Percentiles rank a stretch among this genome's conserved stretches.
Evolutionary conservation across 2,888 invertebrate species (phyloP).

Genomic region (Penaeus monodon): DNA sequence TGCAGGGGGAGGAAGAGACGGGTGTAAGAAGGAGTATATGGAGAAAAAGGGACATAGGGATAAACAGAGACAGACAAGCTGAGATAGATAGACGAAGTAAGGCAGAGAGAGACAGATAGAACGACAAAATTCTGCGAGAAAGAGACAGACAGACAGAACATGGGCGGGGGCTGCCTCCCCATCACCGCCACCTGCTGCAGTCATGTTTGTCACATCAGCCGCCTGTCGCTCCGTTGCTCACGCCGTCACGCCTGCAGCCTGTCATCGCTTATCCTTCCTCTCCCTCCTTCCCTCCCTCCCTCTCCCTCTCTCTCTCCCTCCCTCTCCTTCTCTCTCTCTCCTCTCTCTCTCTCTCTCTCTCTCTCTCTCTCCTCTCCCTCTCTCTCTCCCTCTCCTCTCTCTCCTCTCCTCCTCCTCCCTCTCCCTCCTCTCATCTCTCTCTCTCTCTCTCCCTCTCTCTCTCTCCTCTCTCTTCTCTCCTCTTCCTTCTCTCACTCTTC

Average conservation of each 20-base stretch:
- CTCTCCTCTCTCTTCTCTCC: not conserved
- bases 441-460: not conserved
- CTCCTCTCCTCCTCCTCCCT: not conserved
- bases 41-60: not conserved
- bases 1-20: not conserved
- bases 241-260: no score
- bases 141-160: no score
- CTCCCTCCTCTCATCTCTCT: not conserved
- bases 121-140: no score
- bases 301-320: not conserved
- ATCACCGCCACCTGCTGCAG: no score
- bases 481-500: not conserved
- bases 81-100: not conserved
- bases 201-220: no score
- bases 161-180: no score
- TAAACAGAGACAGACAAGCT: not conserved
- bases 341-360: not conserved
- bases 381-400: not conserved
- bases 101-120: no score
- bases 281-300: not conserved
- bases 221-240: no score
- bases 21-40: not conserved
- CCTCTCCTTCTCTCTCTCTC: no score
- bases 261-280: no score
- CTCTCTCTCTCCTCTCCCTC: not conserved